Evolutionary conservation across 2,797 vertebrate species (phyloP).

Genomic region (Heteromormyrus szaboi): DNA sequence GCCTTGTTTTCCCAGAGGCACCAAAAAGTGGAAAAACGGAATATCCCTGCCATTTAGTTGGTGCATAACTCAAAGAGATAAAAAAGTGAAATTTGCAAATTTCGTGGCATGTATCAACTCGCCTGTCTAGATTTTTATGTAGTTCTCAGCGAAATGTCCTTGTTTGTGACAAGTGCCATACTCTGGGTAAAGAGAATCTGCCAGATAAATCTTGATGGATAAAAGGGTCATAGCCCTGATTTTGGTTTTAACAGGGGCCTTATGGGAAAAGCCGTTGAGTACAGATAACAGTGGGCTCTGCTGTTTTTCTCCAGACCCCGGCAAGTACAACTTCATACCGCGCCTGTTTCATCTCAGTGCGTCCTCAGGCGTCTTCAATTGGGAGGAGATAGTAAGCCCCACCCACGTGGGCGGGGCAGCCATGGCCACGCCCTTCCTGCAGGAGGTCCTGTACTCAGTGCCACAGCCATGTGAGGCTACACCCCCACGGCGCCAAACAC

Average conservation of each 20-base stretch:
- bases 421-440: conserved; percentile 65
- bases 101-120: background rate
- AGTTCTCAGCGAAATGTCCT: background rate
- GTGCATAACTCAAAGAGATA: background rate
- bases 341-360: conserved; percentile 65
- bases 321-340: conserved; percentile 69
- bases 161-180: background rate
- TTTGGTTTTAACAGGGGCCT: background rate
- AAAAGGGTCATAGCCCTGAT: background rate
- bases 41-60: background rate
- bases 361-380: conserved; percentile 54
- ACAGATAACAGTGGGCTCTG: background rate
- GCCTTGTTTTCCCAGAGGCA: background rate
- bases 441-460: conserved; percentile 57
- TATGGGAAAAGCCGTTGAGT: background rate
- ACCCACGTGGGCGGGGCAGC: conserved; percentile 50
- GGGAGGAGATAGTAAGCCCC: conserved; percentile 53
- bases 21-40: background rate
- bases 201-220: background rate
- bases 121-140: background rate
- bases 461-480: conserved; percentile 58
- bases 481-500: background rate
- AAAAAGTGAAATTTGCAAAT: background rate
- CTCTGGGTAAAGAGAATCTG: background rate
- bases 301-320: conserved; percentile 56